Percentiles rank a stretch among this genome's conserved stretches.
Conservation (phyloP, 2,797 vertebrate species). For the Eutrigla gurnardus region DNA sequence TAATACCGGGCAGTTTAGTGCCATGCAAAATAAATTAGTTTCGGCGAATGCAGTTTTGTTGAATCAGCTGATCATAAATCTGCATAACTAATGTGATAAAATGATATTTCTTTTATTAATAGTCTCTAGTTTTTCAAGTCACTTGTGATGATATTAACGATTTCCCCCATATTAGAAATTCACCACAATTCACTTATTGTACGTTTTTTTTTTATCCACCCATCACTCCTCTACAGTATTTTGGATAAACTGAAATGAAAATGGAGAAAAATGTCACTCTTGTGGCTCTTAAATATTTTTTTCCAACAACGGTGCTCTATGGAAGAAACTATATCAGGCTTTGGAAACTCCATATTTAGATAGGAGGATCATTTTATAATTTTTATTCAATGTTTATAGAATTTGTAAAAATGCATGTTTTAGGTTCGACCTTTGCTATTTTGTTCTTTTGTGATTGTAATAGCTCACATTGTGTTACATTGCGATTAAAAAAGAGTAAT, state of each 20-base stretch:
- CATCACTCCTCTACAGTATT: too few relatives aligned
- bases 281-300: neutral
- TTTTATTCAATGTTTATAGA: neutral
- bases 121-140: too few relatives aligned
- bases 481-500: neutral
- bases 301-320: neutral
- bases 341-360: neutral
- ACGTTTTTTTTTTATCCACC: too few relatives aligned
- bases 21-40: neutral
- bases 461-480: conserved; percentile 4
- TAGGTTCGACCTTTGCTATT: too few relatives aligned
- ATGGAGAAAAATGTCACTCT: neutral
- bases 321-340: neutral
- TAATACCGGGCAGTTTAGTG: neutral
- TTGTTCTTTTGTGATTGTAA: neutral
- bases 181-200: too few relatives aligned
- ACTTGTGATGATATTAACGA: too few relatives aligned
- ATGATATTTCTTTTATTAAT: too few relatives aligned
- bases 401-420: too few relatives aligned
- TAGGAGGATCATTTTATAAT: neutral
- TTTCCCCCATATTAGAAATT: too few relatives aligned
- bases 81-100: too few relatives aligned
- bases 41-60: neutral
- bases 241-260: too few relatives aligned
- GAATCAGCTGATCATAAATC: neutral